phyloP scores from a whole-genome alignment of 2,888 invertebrate species.

The Palloptera scutellata region DNA sequence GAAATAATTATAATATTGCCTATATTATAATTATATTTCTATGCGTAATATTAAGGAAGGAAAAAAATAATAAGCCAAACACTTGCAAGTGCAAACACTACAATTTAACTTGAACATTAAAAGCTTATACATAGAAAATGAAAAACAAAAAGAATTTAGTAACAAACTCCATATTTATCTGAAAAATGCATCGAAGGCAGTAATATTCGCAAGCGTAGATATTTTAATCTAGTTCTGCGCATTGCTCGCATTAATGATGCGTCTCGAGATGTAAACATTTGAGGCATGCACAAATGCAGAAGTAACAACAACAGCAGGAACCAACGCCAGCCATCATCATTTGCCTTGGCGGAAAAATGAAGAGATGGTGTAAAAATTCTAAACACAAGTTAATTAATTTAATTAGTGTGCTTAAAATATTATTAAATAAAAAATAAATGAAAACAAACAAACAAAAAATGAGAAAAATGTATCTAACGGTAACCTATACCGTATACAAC shows the following conservation, averaged over 20 bases:
- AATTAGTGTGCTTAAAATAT: slow-evolving; percentile 14
- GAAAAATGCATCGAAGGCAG: slow-evolving; percentile 20
- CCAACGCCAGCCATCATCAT: neutral
- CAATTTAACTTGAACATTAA: too few species aligned
- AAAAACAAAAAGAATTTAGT: slow-evolving; percentile 12
- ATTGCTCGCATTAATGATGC: slow-evolving; percentile 22
- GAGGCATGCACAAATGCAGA: neutral
- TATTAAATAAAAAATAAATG: neutral
- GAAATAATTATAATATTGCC: too few species aligned
- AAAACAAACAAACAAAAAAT: neutral
- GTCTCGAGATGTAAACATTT: neutral
- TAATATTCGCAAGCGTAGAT: slow-evolving; percentile 18
- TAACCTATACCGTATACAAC: neutral
- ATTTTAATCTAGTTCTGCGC: slow-evolving; percentile 21
- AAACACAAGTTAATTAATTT: slow-evolving; percentile 17
- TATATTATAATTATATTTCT: too few species aligned
- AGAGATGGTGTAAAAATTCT: slow-evolving; percentile 13
- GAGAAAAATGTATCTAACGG: neutral
- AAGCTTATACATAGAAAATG: neutral
- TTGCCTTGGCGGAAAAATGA: slow-evolving; percentile 4
- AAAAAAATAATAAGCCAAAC: too few species aligned
- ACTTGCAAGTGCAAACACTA: too few species aligned
- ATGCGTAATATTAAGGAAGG: too few species aligned
- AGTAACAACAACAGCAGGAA: slow-evolving; percentile 16
- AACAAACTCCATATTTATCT: slow-evolving; percentile 23